Evolutionary conservation across 2,113 vertebrate species (phyloP), one percentile per base, ranked within the genome.

Genomic region (Nycticebus coucang): DNA sequence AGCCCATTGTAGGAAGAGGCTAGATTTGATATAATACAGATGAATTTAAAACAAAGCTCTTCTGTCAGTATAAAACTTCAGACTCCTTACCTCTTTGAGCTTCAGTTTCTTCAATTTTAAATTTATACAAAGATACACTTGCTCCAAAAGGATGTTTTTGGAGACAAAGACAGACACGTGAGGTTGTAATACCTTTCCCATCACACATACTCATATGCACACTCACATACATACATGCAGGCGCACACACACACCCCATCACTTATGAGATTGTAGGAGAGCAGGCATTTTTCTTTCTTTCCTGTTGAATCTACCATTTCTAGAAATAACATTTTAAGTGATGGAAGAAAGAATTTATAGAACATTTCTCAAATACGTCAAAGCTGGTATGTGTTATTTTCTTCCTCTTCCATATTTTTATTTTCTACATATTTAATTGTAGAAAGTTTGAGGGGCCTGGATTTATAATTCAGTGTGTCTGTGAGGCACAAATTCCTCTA

Each of bases 391-490:
- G 11, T 30, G 30, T 7, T 26, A 33, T 90, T 90, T 77, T 72
- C 33, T 60, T 71, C 19, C 35, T 57, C 5, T 33, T 50, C 26
- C 71, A 0, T 21, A 26, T 59, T 22, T 78, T 88, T 30, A 7
- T 80, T 94, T 37, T 64, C 55, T 69, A 55, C 11, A 55, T 77
- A 59, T 72, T 92, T 95, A 84, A 72, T 87, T 97, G 6, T 68
- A 82, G 87, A 87, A 35, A 4, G 18, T 72, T 95, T 68, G 45
- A 78, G 71, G 22, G 53, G 59, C 33, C 1, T 85, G 69, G 28
- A 84, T 79, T 45, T 80, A 19, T 26, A 33, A 4, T 66, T 69
- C 57, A 28, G 11, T 90, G 87, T 35, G 9, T 85, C 81, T 94
- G 75, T 89, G 78, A 78, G 33, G 24, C 55, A 87, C 59, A 24